Evolutionary conservation across 2,888 invertebrate genomes (phyloP), one percentile per base, ranked within the genome.

Genomic region (Microdon myrmicae): DNA sequence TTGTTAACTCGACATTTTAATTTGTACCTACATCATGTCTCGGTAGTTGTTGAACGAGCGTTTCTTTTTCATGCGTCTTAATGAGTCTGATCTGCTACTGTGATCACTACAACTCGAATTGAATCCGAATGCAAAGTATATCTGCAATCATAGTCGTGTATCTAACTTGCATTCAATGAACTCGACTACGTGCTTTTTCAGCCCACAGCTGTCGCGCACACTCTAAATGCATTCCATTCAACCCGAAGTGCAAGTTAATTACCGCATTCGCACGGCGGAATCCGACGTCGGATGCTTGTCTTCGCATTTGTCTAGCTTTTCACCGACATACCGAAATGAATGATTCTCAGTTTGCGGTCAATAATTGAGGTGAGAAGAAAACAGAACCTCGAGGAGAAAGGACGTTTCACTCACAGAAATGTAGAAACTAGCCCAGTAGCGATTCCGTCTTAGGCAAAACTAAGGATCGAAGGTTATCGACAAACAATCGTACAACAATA

Each of bases 171-270:
- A 45, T 53, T 22, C 43, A 44, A 39, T 55, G 38, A 55, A 38
- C 43, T 49, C 45, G 25, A 19, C 19, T 41, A 31, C 48, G 59
- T 60, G 37, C 28, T 17, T 8, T 23, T 22, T 19, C 32, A 20
- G 19, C 48, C 12, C 43, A 16, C 35, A 8, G 31, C 23, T 2
- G 14, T 9, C 23, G 7, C 37, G 13, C 38, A n/a, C 4, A 16
- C 25, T 23, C 34, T 43, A 38, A 64, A 51, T 51, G 38, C 51
- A 64, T 64, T 61, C 49, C 55, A 44, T 44, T 55, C 61, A 45
- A 56, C 49, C 56, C 49, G 43, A 58, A 53, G 58, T 53, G 64
- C 58, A 64, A 64, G 58, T 64, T 58, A 64, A 64, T 64, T 64
- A 53, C 51, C 51, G 41, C 55, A 43, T 41, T 48, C 53, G 47